Conservation (phyloP, 2,888 invertebrate genomes). For the Clusia tigrina region DNA sequence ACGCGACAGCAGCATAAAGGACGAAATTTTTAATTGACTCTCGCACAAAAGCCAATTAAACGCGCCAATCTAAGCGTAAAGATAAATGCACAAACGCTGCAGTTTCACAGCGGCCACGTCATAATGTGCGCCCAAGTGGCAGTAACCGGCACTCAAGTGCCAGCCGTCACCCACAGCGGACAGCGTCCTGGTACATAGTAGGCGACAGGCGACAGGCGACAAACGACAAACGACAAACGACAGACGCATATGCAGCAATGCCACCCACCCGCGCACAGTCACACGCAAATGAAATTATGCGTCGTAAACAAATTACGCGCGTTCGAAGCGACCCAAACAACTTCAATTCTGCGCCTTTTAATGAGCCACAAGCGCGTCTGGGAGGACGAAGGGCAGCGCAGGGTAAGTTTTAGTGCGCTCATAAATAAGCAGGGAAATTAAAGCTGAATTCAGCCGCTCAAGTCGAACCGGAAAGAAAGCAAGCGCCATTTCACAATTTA, state of each 20-base stretch:
- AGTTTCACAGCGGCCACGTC: not conserved
- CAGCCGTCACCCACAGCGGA: not conserved
- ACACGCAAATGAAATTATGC: conserved; percentile 23
- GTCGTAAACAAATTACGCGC: conserved; percentile 18
- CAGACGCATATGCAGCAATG: not conserved
- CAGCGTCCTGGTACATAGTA: not conserved
- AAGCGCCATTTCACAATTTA: not conserved
- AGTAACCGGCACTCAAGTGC: conserved; percentile 8
- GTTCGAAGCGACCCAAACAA: not conserved
- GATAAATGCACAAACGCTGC: conserved; percentile 28
- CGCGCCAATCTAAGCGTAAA: conserved; percentile 35
- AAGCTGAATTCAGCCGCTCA: not conserved
- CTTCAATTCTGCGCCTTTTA: conserved; percentile 5
- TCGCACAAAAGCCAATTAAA: conserved; percentile 32
- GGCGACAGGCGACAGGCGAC: not conserved
- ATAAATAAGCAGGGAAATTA: not conserved
- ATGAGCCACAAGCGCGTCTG: conserved; percentile 8
- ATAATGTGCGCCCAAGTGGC: conserved; percentile 17
- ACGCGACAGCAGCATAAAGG: not conserved
- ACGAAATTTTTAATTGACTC: conserved; percentile 21
- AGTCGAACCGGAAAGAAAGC: too few species aligned
- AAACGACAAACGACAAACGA: not conserved
- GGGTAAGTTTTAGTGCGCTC: not conserved
- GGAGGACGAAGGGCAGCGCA: not conserved
- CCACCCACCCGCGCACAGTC: too few species aligned